These are phyloP conservation scores for Esperia sulphurella DNA, from an alignment of 2,888 invertebrate genomes.

Conservation along the genomic window DNA sequence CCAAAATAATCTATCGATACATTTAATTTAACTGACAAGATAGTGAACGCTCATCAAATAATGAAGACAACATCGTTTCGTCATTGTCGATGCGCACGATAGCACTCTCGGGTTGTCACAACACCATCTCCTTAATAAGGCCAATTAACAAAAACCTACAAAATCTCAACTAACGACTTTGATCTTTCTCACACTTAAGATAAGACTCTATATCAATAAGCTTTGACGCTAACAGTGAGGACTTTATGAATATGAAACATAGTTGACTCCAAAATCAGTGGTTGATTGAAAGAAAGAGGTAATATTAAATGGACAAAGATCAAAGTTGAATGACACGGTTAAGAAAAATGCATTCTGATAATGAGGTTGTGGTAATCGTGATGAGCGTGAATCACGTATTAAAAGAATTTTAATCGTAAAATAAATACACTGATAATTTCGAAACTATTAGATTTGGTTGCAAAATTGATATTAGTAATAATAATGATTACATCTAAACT, in stretches of 20 bases:
- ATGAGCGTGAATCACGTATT: slow-evolving; percentile 52
- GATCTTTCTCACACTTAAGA: slow-evolving; percentile 43
- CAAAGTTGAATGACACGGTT: slow-evolving; percentile 72
- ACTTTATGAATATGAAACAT: slow-evolving; percentile 41
- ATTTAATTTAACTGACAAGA: slow-evolving; percentile 79
- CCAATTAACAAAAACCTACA: slow-evolving; percentile 72
- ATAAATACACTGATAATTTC: slow-evolving; percentile 28
- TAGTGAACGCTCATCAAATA: slow-evolving; percentile 78
- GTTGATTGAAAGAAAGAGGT: slow-evolving; percentile 66
- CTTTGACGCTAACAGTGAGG: slow-evolving; percentile 26
- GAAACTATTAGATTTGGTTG: slow-evolving; percentile 16
- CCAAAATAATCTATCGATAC: slow-evolving; percentile 77
- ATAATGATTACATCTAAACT: background rate
- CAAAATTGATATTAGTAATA: slow-evolving; percentile 3
- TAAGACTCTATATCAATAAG: slow-evolving; percentile 34
- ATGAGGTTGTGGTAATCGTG: slow-evolving; percentile 53
- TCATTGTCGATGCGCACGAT: slow-evolving; percentile 79
- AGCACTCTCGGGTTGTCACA: slow-evolving; percentile 77
- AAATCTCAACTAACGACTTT: slow-evolving; percentile 39
- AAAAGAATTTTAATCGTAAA: slow-evolving; percentile 35
- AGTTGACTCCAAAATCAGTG: slow-evolving; percentile 47
- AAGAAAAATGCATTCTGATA: slow-evolving; percentile 48
- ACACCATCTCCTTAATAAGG: slow-evolving; percentile 77
- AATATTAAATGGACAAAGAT: slow-evolving; percentile 62
- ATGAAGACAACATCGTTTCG: slow-evolving; percentile 79